A percentile compares a stretch with the other conserved stretches of the same genome.
phyloP scores from a whole-genome alignment of 2,888 invertebrate genomes.

The Parasteatoda lunata region DNA sequence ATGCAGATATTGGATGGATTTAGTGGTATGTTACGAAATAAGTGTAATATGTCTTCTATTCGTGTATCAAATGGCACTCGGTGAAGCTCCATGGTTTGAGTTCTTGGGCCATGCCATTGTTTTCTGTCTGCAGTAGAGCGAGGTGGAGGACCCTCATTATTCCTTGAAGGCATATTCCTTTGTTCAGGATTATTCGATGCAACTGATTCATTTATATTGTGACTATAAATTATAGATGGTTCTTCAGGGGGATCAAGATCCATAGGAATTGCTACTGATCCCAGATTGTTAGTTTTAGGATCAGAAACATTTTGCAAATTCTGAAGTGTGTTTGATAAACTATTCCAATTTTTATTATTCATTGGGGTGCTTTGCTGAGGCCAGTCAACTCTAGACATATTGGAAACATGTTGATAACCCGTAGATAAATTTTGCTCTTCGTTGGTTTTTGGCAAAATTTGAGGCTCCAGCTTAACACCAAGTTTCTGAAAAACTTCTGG shows the following conservation, averaged over 20 bases:
- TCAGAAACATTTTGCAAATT: slow-evolving; percentile 23
- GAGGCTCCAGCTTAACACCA: not conserved
- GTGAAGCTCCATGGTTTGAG: slow-evolving; percentile 79
- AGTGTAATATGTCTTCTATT: slow-evolving; percentile 86
- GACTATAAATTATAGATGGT: not conserved
- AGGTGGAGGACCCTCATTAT: not conserved
- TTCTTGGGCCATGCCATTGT: slow-evolving; percentile 4
- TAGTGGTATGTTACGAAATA: slow-evolving; percentile 85
- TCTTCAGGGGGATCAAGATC: slow-evolving; percentile 15
- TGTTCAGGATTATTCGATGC: not conserved
- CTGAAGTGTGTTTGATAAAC: slow-evolving; percentile 10
- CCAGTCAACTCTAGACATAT: slow-evolving; percentile 14
- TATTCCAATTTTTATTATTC: slow-evolving; percentile 1
- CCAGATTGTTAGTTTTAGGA: slow-evolving; percentile 12
- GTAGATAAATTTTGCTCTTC: slow-evolving; percentile 4
- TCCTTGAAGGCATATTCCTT: slow-evolving; percentile 10
- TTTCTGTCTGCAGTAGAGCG: not conserved
- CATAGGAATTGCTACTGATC: slow-evolving; percentile 28
- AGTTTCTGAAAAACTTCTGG: not conserved
- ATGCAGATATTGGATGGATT: slow-evolving; percentile 89
- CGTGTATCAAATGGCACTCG: slow-evolving; percentile 83
- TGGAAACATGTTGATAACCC: not conserved
- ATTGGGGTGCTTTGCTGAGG: slow-evolving; percentile 6
- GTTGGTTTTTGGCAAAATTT: not conserved
- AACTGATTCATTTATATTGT: not conserved